Conservation (phyloP, 2,797 vertebrate species). For the Arctocebus calabarensis region DNA sequence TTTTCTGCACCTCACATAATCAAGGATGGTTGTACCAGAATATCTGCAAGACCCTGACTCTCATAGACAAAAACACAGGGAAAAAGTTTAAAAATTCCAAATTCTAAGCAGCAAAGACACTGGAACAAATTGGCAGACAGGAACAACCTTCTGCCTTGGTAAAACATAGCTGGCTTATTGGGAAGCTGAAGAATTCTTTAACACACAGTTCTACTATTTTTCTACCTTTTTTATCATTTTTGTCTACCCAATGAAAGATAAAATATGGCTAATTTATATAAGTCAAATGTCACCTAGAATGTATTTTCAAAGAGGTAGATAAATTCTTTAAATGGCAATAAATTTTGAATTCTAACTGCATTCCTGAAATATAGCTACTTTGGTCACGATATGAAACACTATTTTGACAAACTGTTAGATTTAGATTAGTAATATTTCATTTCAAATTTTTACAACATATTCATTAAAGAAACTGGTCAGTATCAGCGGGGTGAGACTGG, state of each 20-base stretch:
- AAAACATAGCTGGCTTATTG: neutral
- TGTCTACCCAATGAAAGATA: neutral
- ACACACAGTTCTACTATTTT: neutral
- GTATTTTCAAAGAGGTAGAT: neutral
- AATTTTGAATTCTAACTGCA: neutral
- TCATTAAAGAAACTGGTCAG: neutral
- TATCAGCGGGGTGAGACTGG: neutral
- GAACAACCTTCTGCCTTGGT: neutral
- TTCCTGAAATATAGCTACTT: neutral
- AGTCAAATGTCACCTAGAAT: neutral
- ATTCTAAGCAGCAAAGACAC: neutral
- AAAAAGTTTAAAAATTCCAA: neutral
- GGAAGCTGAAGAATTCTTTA: neutral
- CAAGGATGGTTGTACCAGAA: neutral
- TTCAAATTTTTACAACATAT: neutral
- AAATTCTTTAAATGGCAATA: neutral
- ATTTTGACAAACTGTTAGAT: neutral
- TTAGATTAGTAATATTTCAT: neutral
- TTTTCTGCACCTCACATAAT: too few relatives aligned
- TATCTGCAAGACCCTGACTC: neutral
- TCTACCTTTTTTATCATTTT: neutral
- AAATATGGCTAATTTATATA: neutral
- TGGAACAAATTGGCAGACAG: neutral
- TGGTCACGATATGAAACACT: neutral
- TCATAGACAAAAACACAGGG: neutral